phyloP scores from a whole-genome alignment of 2,888 invertebrate genomes.

The Calliphora vomitoria region DNA sequence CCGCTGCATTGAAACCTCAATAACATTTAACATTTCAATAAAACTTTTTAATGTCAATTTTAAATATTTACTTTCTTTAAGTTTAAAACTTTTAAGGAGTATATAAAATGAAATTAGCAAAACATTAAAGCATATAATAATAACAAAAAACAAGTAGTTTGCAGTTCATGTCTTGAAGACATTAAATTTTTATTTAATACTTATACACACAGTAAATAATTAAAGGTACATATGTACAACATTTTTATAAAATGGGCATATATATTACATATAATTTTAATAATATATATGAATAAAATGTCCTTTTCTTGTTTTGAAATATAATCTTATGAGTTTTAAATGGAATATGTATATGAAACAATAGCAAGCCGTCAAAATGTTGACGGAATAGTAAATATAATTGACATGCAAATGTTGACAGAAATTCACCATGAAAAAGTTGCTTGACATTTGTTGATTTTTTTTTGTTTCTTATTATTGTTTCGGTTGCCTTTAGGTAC shows the following conservation, averaged over 20 bases:
- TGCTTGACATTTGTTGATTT: slow-evolving; percentile 64
- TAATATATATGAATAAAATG: neutral
- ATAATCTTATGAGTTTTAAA: slow-evolving; percentile 60
- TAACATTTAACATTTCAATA: slow-evolving; percentile 7
- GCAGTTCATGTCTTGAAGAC: slow-evolving; percentile 27
- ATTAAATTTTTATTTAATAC: slow-evolving; percentile 24
- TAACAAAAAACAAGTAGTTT: neutral
- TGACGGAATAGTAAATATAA: slow-evolving; percentile 46
- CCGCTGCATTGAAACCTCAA: neutral
- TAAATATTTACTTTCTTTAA: slow-evolving; percentile 15
- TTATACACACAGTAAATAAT: slow-evolving; percentile 6
- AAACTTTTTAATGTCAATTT: slow-evolving; percentile 58
- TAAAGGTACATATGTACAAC: neutral
- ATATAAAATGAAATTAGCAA: slow-evolving; percentile 7
- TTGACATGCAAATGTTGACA: slow-evolving; percentile 74
- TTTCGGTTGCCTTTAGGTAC: neutral
- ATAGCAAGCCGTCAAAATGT: slow-evolving; percentile 73
- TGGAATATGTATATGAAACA: neutral
- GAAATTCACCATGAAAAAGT: slow-evolving; percentile 7
- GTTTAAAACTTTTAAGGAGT: neutral
- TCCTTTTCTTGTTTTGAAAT: slow-evolving; percentile 16
- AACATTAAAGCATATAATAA: slow-evolving; percentile 1
- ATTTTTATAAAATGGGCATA: neutral
- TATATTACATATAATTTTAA: neutral
- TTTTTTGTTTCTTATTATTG: slow-evolving; percentile 2